Base-by-base conservation (phyloP, 37 sponge, comb jelly and placozoan genomes). In the Halisarca cf. caerulea region DNA sequence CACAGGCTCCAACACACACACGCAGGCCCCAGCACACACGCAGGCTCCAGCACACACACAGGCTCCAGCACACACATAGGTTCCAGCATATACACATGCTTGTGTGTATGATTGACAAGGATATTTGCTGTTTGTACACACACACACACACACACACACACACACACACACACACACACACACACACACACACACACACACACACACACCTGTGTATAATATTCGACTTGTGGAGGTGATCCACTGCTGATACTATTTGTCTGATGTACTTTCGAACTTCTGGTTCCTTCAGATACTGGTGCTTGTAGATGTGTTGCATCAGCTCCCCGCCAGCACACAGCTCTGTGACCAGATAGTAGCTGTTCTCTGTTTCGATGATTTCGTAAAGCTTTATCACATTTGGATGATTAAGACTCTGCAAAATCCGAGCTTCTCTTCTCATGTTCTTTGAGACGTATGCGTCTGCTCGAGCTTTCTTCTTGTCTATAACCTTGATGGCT, bases 321-420 rank as follows among this genome's bases (percentile, higher is more conserved):
- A 98, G 79, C 35, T 98, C 99, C 8, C 99, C 99, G 38, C 96
- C 96, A 11, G 34, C 15, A 40, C 92, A 91, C 37, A 99, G 82
- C 79, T 99, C 99, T 61, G 87, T 86, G 39, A 96, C 89, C 37
- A 99, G 92, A 80, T 99, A 99, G 88, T 90, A 99, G 55, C 86
- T 90, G 83, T 94, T 94, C 33, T 99, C 99, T 25, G 99, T 99
- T 84, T 99, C 99, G 35, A 99, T 86, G 33, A 96, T 91, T 66
- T 99, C 99, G 20, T 86, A 80, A 34, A 96, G 93, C 61, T 93
- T 89, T 51, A 99, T 84, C 64, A 99, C 92, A 84, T 94, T 94
- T 17, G 93, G 91, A 68, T 99, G 99, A 20, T 84, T 72, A 8
- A 96, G 77, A 59, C 85, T 87, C 71, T 94, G 93, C 66, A 99